Conservation (phyloP, 2,113 vertebrate genomes). For the Azemiops feae region DNA sequence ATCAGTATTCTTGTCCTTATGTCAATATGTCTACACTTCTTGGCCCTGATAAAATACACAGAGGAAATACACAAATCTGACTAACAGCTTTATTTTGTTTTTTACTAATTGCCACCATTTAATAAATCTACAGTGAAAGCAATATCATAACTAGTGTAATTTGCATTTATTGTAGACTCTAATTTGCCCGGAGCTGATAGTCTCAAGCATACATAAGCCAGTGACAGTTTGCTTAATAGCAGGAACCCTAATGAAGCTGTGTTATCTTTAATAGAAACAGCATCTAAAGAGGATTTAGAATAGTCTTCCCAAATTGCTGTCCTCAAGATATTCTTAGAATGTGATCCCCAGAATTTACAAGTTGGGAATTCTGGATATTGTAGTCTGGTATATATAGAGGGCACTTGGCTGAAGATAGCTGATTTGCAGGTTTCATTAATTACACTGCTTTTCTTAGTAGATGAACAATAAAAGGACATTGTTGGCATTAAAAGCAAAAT, state of each 20-base stretch:
- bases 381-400: neutral
- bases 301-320: neutral
- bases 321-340: neutral
- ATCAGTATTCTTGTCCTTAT: constrained; percentile 12
- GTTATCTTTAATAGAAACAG: neutral
- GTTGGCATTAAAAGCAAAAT: neutral
- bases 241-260: neutral
- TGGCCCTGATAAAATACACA: neutral
- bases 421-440: neutral
- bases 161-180: constrained; percentile 17
- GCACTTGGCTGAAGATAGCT: neutral
- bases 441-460: neutral
- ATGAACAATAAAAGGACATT: neutral
- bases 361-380: neutral
- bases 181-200: constrained; percentile 4
- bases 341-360: neutral
- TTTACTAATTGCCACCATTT: constrained; percentile 25
- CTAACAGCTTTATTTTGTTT: constrained; percentile 2
- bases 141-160: neutral
- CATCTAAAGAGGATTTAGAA: neutral
- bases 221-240: constrained; percentile 11
- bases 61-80: neutral
- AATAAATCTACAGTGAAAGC: constrained; percentile 29
- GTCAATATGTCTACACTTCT: neutral
- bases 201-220: constrained; percentile 21